Evolutionary conservation across 1,140 invertebrate species (phyloP).

Genomic region (Sminthurides bifidus): DNA sequence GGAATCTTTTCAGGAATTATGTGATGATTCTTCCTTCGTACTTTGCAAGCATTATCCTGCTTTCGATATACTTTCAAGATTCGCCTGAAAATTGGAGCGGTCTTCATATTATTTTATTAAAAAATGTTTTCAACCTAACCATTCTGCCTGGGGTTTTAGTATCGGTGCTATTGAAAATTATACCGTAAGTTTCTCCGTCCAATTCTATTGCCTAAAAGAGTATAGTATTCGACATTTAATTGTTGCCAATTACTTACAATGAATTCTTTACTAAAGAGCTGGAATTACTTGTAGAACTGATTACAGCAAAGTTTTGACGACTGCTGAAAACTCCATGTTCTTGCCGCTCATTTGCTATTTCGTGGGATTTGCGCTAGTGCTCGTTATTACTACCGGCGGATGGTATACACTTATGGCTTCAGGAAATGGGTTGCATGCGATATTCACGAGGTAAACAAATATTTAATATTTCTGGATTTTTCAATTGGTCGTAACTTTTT

Average conservation of each 20-base stretch:
- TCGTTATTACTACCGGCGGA: conserved; percentile 4
- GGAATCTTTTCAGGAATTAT: conserved; percentile 21
- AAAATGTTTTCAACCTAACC: conserved; percentile 19
- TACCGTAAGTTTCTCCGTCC: conserved; percentile 28
- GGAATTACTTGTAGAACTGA: conserved; percentile 12
- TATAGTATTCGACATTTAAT: no score
- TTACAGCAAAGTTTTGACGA: conserved; percentile 11
- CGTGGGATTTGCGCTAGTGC: conserved; percentile 13
- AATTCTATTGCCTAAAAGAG: no score
- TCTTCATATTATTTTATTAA: conserved; percentile 24
- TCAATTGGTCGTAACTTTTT: no score
- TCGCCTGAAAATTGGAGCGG: conserved; percentile 11
- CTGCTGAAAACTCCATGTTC: conserved; percentile 7
- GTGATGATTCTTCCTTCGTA: conserved; percentile 19
- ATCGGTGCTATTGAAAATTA: not conserved
- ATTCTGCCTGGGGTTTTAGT: conserved; percentile 19
- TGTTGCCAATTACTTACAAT: not conserved
- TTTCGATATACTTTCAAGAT: conserved; percentile 20
- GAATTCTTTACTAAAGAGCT: not conserved
- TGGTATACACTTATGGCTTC: conserved; percentile 14
- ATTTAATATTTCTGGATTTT: no score
- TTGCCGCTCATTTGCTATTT: conserved; percentile 21
- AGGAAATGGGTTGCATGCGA: conserved; percentile 19
- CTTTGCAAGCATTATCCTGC: conserved; percentile 21
- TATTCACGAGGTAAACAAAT: conserved; percentile 16